Evolutionary conservation across 2,113 vertebrate species (phyloP).

Genomic region (Ascaphus truei): DNA sequence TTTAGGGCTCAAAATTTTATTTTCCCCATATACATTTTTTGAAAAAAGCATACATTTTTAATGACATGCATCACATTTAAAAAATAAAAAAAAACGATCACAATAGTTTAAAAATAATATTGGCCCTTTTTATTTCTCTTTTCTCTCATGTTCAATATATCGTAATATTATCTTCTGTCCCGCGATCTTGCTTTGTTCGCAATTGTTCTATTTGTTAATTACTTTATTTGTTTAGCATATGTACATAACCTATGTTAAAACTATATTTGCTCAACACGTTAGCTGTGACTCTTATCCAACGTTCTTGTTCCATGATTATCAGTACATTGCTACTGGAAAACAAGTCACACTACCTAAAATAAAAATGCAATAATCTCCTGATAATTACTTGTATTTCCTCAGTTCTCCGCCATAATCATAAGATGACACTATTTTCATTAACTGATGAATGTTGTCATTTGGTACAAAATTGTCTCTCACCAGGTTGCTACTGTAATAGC

Average conservation of each 20-base stretch:
- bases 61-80: too few species aligned
- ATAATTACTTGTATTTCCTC: background rate
- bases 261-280: background rate
- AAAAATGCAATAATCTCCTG: background rate
- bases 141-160: too few species aligned
- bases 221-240: background rate
- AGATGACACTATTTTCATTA: background rate
- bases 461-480: background rate
- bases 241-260: background rate
- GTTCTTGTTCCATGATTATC: background rate
- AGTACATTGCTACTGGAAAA: background rate
- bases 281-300: background rate
- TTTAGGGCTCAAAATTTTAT: too few species aligned
- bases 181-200: background rate
- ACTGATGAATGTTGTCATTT: background rate
- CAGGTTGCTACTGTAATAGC: constrained; percentile 4
- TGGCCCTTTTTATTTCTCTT: too few species aligned
- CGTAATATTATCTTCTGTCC: too few species aligned
- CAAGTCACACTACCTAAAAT: background rate
- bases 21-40: too few species aligned
- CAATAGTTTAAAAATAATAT: too few species aligned
- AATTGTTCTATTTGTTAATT: background rate
- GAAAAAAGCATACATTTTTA: too few species aligned
- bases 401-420: background rate
- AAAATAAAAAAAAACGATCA: too few species aligned